Evolutionary conservation across 2,113 vertebrate species (phyloP).

Genomic region (Clupea harengus): DNA sequence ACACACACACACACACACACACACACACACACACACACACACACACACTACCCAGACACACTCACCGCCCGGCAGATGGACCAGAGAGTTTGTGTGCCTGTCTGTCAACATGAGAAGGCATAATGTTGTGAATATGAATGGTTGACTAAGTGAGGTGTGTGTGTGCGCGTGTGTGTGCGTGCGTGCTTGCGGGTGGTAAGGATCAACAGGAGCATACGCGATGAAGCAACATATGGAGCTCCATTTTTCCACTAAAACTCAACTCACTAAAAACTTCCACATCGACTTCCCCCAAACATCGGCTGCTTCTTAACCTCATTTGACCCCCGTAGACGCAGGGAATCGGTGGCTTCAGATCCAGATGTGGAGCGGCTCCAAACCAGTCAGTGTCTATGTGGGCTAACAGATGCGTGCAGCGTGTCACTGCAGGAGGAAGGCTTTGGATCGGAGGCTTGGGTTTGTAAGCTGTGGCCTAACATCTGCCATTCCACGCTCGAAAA

Average conservation of each 20-base stretch:
- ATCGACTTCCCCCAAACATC: not conserved
- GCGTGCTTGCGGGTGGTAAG: not conserved
- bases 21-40: not conserved
- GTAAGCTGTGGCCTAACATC: slow-evolving; percentile 13
- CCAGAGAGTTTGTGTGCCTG: no score
- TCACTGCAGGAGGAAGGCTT: not conserved
- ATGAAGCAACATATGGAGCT: not conserved
- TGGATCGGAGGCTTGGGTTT: not conserved
- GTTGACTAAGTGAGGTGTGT: not conserved
- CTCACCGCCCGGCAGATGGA: slow-evolving; percentile 7
- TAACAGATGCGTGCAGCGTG: not conserved
- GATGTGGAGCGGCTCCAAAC: not conserved
- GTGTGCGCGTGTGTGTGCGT: not conserved
- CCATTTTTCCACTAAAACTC: not conserved
- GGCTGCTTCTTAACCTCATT: not conserved
- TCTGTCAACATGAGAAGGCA: not conserved
- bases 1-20: not conserved
- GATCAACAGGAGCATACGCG: not conserved
- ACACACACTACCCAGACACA: not conserved
- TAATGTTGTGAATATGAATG: not conserved
- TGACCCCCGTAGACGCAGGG: not conserved
- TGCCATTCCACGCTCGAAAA: not conserved
- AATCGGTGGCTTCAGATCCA: not conserved
- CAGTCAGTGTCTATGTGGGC: not conserved
- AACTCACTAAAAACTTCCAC: not conserved